These are phyloP conservation scores for Rhagium mordax DNA, from an alignment of 2,888 invertebrate genomes.

Conservation along the genomic window DNA sequence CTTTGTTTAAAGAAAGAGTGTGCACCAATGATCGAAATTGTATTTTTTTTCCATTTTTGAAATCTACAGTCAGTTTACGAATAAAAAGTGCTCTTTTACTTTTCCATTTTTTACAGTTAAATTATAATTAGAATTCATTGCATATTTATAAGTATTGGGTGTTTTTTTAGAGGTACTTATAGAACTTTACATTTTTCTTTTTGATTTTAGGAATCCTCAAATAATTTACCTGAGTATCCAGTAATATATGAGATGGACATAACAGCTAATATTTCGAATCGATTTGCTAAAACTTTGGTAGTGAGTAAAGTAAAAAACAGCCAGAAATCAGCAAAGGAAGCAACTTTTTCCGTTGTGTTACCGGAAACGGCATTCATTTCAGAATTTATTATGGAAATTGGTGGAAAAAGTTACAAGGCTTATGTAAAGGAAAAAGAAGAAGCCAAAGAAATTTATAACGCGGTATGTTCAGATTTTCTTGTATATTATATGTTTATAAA, in stretches of 20 bases:
- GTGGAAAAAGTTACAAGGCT: slow-evolving; percentile 76
- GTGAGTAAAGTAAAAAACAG: slow-evolving; percentile 77
- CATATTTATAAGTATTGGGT: no score
- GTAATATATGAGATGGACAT: slow-evolving; percentile 7
- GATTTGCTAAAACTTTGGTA: slow-evolving; percentile 78
- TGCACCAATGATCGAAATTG: no score
- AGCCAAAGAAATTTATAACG: slow-evolving; percentile 71
- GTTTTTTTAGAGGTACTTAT: no score
- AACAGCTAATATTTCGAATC: slow-evolving; percentile 73
- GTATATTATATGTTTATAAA: neutral
- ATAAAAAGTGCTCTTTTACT: no score
- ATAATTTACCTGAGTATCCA: neutral
- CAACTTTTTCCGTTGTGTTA: slow-evolving; percentile 76
- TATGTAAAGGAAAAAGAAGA: slow-evolving; percentile 78
- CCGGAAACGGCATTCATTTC: slow-evolving; percentile 82
- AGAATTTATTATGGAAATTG: slow-evolving; percentile 78
- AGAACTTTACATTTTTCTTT: neutral
- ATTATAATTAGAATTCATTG: no score
- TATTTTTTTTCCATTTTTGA: no score
- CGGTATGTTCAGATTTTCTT: slow-evolving; percentile 50
- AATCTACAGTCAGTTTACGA: no score
- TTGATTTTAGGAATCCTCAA: neutral
- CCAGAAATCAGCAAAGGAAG: slow-evolving; percentile 74
- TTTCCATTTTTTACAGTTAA: no score
- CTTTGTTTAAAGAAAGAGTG: no score